Conservation (phyloP, 2,888 invertebrate genomes). For the Cerceris rybyensis region DNA sequence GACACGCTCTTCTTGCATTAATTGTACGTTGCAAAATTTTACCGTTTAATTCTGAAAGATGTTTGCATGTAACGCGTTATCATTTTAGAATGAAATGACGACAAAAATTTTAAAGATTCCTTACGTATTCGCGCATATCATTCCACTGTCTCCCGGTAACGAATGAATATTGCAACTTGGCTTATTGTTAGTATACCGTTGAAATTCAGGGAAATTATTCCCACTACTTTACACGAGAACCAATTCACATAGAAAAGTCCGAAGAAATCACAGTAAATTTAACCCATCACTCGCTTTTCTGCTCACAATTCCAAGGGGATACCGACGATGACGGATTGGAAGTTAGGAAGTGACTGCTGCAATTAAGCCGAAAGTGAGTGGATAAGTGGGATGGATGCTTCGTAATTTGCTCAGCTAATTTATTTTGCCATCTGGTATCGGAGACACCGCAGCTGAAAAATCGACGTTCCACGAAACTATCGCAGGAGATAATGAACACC, state of each 20-base stretch:
- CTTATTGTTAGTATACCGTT: not conserved
- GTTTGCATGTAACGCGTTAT: no score
- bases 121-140: no score
- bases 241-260: not conserved
- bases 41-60: no score
- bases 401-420: slow-evolving; percentile 54
- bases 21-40: no score
- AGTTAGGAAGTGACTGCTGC: slow-evolving; percentile 31
- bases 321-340: slow-evolving; percentile 36
- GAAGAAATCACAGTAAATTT: slow-evolving; percentile 4
- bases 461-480: slow-evolving; percentile 16
- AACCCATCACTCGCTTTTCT: slow-evolving; percentile 5
- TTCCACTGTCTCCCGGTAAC: no score
- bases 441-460: slow-evolving; percentile 21
- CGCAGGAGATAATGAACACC: slow-evolving; percentile 18
- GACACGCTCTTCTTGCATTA: no score
- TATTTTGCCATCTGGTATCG: slow-evolving; percentile 58
- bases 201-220: not conserved
- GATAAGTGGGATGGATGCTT: slow-evolving; percentile 29
- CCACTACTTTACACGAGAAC: not conserved
- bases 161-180: no score
- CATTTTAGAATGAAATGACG: no score
- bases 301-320: slow-evolving; percentile 15
- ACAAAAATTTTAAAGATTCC: no score
- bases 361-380: slow-evolving; percentile 54